Evolutionary conservation across 2,797 vertebrate genomes (phyloP), one percentile per base, ranked within the genome.

Genomic region (Hephaestus fuliginosus): DNA sequence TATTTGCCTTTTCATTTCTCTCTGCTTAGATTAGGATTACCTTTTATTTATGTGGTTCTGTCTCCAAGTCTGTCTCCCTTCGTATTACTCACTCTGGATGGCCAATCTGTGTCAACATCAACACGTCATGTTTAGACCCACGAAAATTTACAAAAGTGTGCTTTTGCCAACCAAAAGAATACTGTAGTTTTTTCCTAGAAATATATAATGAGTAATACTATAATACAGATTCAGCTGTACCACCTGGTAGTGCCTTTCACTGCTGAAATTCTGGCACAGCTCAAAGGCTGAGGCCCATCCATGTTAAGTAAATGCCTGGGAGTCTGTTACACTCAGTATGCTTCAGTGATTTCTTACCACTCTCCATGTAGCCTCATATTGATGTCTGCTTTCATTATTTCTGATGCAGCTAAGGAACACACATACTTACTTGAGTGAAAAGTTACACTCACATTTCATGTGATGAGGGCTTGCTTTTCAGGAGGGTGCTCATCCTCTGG

Each of bases 361-460:
- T 70, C 10, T 20, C n/a, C 20, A 43, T 30, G 7, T 41, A 43
- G 36, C 48, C 36, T 39, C 11, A 58, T 20, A 44, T 3, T 69
- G 9, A 33, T 14, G 48, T 48, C 28, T 44, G 43, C 14, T 71
- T 60, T 69, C 7, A 49, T 65, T 69, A 60, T 64, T 68, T 65
- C 13, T n/a, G 18, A n/a, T 65, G 41, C 36, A 52, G 18, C 14
- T 66, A 55, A 4, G 41, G 15, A 73, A 48, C 52, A 61, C 18
- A 20, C 7, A 68, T 28, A 62, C 39, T 46, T 9, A 49, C 63
- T 41, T 30, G 57, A 67, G 39, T 39, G 18, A 11, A 43, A 25
- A 67, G 36, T 49, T 49, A 39, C 53, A 70, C 53, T 48, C 43
- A 65, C 43, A 76, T 71, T 68, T 63, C 14, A 57, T 72, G 53